These are phyloP conservation scores for Orthochromis indermauri DNA, from an alignment of 2,113 vertebrate species.

Conservation along the genomic window DNA sequence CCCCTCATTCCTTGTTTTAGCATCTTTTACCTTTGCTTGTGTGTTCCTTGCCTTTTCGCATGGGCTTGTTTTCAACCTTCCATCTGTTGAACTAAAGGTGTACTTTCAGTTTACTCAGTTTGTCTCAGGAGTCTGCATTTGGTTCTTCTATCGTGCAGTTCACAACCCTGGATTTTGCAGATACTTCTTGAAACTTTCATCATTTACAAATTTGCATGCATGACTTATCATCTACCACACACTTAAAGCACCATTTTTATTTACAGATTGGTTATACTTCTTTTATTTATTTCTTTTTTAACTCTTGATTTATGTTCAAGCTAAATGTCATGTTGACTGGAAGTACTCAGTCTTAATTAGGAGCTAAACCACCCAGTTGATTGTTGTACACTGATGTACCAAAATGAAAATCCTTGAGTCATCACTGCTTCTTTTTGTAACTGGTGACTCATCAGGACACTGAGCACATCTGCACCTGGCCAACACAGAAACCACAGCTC, in stretches of 20 bases:
- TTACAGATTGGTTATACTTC: not conserved
- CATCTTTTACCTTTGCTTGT: not conserved
- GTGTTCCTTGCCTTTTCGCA: not conserved
- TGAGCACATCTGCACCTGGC: not conserved
- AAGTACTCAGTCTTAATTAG: constrained; percentile 11
- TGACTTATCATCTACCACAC: not conserved
- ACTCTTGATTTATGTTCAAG: not conserved
- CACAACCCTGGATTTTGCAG: not conserved
- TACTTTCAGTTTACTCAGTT: not conserved
- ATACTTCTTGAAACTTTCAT: not conserved
- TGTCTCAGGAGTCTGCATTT: not conserved
- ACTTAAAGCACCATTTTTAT: not conserved
- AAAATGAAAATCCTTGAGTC: constrained; percentile 17
- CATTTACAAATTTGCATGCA: not conserved
- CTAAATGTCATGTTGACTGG: not conserved
- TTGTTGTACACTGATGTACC: constrained; percentile 3
- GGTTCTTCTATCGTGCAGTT: not conserved
- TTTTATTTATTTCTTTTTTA: not conserved
- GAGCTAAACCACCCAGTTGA: not conserved
- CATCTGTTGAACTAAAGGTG: not conserved
- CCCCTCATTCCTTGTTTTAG: not conserved
- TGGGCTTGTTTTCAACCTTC: not conserved
- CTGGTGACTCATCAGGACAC: not conserved
- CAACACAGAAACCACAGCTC: not conserved
- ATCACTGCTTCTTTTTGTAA: constrained; percentile 1